Evolutionary conservation across 2,888 invertebrate genomes (phyloP), one percentile per base, ranked within the genome.

Genomic region (Smittia sp.): DNA sequence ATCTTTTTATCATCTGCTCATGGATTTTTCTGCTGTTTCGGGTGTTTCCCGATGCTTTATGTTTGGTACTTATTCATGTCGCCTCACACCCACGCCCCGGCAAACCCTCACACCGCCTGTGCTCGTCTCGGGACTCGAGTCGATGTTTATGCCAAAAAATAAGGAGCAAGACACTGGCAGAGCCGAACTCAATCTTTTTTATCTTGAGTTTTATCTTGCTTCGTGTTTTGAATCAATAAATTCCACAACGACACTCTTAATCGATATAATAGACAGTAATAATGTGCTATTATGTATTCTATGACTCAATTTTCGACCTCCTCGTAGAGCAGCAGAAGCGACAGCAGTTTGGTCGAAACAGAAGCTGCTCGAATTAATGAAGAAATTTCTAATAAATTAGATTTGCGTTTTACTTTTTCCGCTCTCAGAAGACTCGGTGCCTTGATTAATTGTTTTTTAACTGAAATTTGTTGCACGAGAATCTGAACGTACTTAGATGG

Each of bases 401-500:
- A 68, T 68, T 68, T 66, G 68, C 38, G 32, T 27, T 65, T 46
- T 46, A 32, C 62, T 24, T 22, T 62, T 13, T 13, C 9, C 11
- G 15, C 46, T 46, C 46, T 46, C 46, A 2, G 15, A 15, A 27
- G 25, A 25, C 15, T 65, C 24, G 25, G 20, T 68, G 68, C 41
- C 27, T 68, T 68, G 68, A 68, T 68, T 68, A 68, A 68, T 68
- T 68, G 68, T 41, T 68, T 68, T 68, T 68, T 68, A 68, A 68
- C 22, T 68, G 68, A 68, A 68, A 52, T 41, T 66, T 66, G 39
- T 66, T 66, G 66, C 22, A 58, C 58, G 58, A 58, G 24, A 58
- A 58, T 11, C 2, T 22, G 4, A 6, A 58, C 4, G 9, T 58
- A 58, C 20, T 58, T 7, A 18, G 58, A 58, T 58, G 18, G 46